Evolutionary conservation across 1,140 invertebrate species (phyloP), one percentile per base, ranked within the genome.

Genomic region (Marisa cornuarietis): DNA sequence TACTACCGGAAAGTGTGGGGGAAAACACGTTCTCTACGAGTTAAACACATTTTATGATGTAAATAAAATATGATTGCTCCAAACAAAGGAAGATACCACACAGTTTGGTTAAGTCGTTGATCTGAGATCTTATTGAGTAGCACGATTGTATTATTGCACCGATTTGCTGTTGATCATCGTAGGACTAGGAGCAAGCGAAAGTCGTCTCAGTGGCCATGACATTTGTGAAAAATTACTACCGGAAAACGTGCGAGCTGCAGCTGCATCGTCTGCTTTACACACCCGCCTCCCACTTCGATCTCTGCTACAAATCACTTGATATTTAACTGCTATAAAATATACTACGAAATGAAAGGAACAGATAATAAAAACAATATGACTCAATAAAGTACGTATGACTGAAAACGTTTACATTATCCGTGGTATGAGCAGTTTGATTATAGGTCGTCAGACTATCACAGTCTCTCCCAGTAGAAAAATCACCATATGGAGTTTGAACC

Each of bases 151-250:
- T 66, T 22, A n/a, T 26, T 66, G 22, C 65, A 66, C 65, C 8
- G 26, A 26, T n/a, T 66, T 10, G 22, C 9, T 66, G 20, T n/a
- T n/a, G 22, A 26, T 66, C 26, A 26, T 9, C 65, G 65, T 66
- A 13, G 22, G 22, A 63, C 18, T 20, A 62, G 42, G 73, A 77
- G 66, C 75, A 77, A 77, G 68, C 75, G 75, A 77, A 77, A 77
- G 75, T 77, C 75, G 66, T 51, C 65, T 4, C 18, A 51, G 63
- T n/a, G 9, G 31, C 75, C 75, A 66, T 76, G 7, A 65, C 66
- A 63, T 58, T 66, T 68, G 5, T 68, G 14, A 8, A 20, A 77
- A 77, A 77, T 8, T 20, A 22, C 65, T 22, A 66, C 22, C 26
- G 22, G 65, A 26, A 66, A 26, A 66, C 20, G 14, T 8, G n/a